A percentile compares a stretch with the other conserved stretches of the same genome.
Evolutionary conservation across 2,113 vertebrate genomes (phyloP).

Genomic region (Pogona vitticeps): DNA sequence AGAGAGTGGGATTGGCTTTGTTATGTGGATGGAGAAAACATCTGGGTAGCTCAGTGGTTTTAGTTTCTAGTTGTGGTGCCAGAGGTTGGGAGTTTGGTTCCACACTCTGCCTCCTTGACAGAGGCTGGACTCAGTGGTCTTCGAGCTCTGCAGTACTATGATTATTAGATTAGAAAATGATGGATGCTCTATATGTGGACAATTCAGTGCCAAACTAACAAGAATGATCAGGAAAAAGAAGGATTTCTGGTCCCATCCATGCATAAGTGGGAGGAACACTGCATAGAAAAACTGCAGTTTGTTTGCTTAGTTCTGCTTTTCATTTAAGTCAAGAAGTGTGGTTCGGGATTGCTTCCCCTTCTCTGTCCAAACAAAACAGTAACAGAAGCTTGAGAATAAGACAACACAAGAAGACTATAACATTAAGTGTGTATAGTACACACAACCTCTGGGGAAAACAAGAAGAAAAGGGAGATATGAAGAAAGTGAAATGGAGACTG

Average conservation of each 20-base stretch:
- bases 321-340: conserved; percentile 50
- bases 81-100: too few species aligned
- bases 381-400: conserved; percentile 37
- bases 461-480: too few species aligned
- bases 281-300: conserved; percentile 22
- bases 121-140: too few species aligned
- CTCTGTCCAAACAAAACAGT: conserved; percentile 48
- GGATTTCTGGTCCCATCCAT: conserved; percentile 10
- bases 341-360: conserved; percentile 61
- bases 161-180: background rate
- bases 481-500: too few species aligned
- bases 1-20: background rate
- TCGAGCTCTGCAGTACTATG: background rate
- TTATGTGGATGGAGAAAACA: background rate
- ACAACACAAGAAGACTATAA: background rate
- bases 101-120: too few species aligned
- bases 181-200: background rate
- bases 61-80: too few species aligned
- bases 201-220: background rate
- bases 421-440: background rate
- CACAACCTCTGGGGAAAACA: too few species aligned
- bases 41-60: too few species aligned
- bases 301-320: conserved; percentile 67
- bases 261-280: background rate
- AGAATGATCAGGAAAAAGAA: background rate